Percentiles rank a stretch among this genome's conserved stretches.
phyloP scores from a whole-genome alignment of 2,888 invertebrate genomes.

The Zelleria hepariella region DNA sequence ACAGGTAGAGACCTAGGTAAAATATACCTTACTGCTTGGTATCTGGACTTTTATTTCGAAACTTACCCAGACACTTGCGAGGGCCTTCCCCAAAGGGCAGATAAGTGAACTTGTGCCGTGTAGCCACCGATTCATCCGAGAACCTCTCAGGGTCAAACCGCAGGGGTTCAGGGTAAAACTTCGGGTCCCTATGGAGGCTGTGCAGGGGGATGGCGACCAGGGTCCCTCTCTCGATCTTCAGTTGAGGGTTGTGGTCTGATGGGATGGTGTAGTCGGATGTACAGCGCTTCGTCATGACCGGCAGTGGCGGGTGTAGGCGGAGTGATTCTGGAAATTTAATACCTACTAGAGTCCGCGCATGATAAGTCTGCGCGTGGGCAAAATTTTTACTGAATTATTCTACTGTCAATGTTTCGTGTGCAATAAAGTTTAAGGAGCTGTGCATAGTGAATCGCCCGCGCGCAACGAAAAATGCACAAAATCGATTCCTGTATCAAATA shows the following conservation, averaged over 20 bases:
- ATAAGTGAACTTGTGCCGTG: slow-evolving; percentile 26
- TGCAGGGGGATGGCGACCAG: slow-evolving; percentile 37
- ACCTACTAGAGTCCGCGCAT: no score
- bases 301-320: slow-evolving; percentile 24
- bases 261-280: slow-evolving; percentile 18
- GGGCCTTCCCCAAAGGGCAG: slow-evolving; percentile 50
- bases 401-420: no score
- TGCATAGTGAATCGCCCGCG: no score
- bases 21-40: no score
- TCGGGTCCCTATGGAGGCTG: slow-evolving; percentile 54
- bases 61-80: slow-evolving; percentile 11
- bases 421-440: no score
- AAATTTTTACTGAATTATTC: no score
- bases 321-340: slow-evolving; percentile 24
- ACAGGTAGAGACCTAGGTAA: no score
- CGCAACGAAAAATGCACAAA: no score
- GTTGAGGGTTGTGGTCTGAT: slow-evolving; percentile 8
- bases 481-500: no score
- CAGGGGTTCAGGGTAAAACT: slow-evolving; percentile 56
- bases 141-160: slow-evolving; percentile 67
- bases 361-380: no score
- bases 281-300: slow-evolving; percentile 23
- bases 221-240: slow-evolving; percentile 13
- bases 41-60: not conserved
- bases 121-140: slow-evolving; percentile 28